phyloP scores from a whole-genome alignment of 2,113 vertebrate genomes.

The Coturnix japonica region DNA sequence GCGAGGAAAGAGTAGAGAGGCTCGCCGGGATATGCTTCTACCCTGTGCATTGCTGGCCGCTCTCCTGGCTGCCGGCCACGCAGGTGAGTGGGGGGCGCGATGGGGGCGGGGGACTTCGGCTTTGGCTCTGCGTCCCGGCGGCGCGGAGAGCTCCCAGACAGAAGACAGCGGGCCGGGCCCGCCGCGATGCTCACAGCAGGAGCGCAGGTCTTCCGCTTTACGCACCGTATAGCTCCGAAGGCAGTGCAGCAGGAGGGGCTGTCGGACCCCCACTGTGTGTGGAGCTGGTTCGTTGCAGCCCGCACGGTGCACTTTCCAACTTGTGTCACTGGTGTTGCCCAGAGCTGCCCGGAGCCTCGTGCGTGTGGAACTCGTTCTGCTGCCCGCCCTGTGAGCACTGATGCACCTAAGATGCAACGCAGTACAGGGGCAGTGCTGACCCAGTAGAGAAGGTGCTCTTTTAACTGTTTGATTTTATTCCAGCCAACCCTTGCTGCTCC shows the following conservation, averaged over 20 bases:
- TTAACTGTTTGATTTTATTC: background rate
- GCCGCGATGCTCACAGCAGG: background rate
- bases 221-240: background rate
- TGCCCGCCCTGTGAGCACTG: background rate
- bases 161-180: too few relatives aligned
- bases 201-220: too few relatives aligned
- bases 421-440: accelerated
- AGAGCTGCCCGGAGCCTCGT: background rate
- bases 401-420: accelerated
- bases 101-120: too few relatives aligned
- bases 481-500: slow-evolving; percentile 93
- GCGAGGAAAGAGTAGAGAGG: too few relatives aligned
- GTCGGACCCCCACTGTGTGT: accelerated
- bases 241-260: background rate
- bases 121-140: too few relatives aligned
- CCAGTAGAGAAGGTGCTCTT: accelerated
- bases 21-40: slow-evolving; percentile 32
- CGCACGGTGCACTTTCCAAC: accelerated
- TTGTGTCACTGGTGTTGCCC: too few relatives aligned
- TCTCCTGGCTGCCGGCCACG: slow-evolving; percentile 12
- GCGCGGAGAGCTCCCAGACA: too few relatives aligned
- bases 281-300: accelerated
- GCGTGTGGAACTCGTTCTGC: accelerated
- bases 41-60: slow-evolving; percentile 30
- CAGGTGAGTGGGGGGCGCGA: slow-evolving; percentile 56